Percentiles rank a stretch among this genome's conserved stretches.
Conservation (phyloP, 2,113 vertebrate species). For the Apodemus sylvaticus region DNA sequence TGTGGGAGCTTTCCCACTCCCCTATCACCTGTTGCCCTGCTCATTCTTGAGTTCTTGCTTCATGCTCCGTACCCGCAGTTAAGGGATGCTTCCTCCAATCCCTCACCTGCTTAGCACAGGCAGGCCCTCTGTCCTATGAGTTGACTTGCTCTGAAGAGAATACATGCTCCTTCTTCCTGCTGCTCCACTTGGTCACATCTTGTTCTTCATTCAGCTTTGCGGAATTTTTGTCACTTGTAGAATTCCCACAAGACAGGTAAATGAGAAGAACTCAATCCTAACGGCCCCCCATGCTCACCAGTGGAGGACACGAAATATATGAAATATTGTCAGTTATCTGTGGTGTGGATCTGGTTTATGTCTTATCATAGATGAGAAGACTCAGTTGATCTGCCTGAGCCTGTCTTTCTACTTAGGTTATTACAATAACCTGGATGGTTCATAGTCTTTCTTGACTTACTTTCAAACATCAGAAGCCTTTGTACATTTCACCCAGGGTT, state of each 20-base stretch:
- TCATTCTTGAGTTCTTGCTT: not conserved
- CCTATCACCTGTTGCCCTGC: not conserved
- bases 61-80: not conserved
- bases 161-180: not conserved
- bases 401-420: not conserved
- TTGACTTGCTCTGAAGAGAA: not conserved
- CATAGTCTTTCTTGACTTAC: not conserved
- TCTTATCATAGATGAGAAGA: not conserved
- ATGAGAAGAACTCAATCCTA: not conserved
- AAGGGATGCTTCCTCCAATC: not conserved
- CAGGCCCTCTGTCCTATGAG: not conserved
- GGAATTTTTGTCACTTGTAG: not conserved
- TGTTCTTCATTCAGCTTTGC: constrained; percentile 49
- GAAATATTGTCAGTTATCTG: not conserved
- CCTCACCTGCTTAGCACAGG: not conserved
- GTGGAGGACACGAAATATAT: not conserved
- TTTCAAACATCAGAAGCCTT: not conserved
- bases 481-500: not conserved
- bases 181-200: not conserved
- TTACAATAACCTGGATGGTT: not conserved
- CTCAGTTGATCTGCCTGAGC: not conserved
- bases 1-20: not conserved
- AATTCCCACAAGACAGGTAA: not conserved
- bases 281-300: not conserved
- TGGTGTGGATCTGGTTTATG: not conserved